A percentile compares a stretch with the other conserved stretches of the same genome.
These are phyloP conservation scores for Porites australiensis DNA, from an alignment of 64 coral and sea anemone genomes.

Conservation along the genomic window DNA sequence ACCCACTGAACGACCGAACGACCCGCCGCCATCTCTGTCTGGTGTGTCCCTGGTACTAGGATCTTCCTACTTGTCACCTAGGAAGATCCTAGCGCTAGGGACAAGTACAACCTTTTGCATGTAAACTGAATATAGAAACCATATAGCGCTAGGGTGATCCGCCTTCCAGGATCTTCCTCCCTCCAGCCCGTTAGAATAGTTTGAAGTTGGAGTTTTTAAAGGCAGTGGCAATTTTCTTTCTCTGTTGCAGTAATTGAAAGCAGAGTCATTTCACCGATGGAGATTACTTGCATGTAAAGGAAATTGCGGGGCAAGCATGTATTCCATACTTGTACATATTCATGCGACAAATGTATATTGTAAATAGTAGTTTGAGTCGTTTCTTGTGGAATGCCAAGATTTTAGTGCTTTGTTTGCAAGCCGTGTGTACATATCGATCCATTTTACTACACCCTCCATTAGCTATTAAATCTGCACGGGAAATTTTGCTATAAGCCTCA, in stretches of 20 bases:
- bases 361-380: not conserved
- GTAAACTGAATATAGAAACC: too few species aligned
- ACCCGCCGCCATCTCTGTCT: too few species aligned
- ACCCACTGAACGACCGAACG: too few species aligned
- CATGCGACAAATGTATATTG: not conserved
- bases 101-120: too few species aligned
- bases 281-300: not conserved
- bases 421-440: not conserved
- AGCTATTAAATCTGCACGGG: not conserved
- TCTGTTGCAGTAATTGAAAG: slow-evolving; percentile 11
- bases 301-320: not conserved
- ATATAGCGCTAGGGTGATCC: too few species aligned
- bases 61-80: too few species aligned
- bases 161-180: too few species aligned
- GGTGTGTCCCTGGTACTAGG: too few species aligned
- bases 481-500: not conserved
- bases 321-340: slow-evolving; percentile 10
- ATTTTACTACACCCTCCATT: not conserved
- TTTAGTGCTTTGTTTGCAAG: not conserved
- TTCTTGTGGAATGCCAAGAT: not conserved
- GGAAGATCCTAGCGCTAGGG: too few species aligned
- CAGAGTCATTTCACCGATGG: not conserved
- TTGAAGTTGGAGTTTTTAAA: too few species aligned
- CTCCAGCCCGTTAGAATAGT: too few species aligned
- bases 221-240: not conserved